Percentiles rank a stretch among this genome's conserved stretches.
Conservation (phyloP, 2,888 invertebrate genomes). For the Harpagoxenus sublaevis region DNA sequence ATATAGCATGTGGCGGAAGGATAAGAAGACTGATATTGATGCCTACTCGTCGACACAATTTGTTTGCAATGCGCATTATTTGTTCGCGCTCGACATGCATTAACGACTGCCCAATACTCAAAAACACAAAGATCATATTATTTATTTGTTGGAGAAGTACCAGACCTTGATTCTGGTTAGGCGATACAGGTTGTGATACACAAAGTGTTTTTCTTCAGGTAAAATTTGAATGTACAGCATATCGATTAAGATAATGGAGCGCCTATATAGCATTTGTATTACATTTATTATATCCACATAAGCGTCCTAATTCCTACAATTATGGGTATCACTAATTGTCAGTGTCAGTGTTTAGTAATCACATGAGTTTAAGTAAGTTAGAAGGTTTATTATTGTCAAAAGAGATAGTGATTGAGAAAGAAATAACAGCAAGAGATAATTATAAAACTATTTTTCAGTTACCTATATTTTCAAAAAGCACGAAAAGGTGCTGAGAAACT, state of each 20-base stretch:
- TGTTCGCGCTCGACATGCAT: constrained; percentile 94
- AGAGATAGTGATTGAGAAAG: too few species aligned
- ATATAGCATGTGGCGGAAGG: constrained; percentile 83
- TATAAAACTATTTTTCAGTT: not conserved
- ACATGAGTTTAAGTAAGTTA: not conserved
- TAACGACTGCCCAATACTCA: constrained; percentile 94
- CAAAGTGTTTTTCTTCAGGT: constrained; percentile 96
- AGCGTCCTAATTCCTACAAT: too few species aligned
- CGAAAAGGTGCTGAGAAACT: not conserved
- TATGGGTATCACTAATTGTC: not conserved
- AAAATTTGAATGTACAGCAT: constrained; percentile 77
- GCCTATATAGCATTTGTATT: not conserved
- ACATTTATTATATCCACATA: not conserved
- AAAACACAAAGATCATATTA: constrained; percentile 94
- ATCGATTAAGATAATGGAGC: not conserved
- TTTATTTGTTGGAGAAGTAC: constrained; percentile 96
- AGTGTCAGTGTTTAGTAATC: not conserved
- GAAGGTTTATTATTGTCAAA: too few species aligned
- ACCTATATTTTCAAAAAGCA: not conserved
- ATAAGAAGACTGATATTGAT: constrained; percentile 88
- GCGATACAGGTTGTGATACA: constrained; percentile 98
- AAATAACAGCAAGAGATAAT: too few species aligned
- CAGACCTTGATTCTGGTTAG: constrained; percentile 95
- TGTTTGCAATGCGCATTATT: constrained; percentile 94
- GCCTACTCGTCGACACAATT: constrained; percentile 89